Evolutionary conservation across 2,797 vertebrate genomes (phyloP), one percentile per base, ranked within the genome.

Genomic region (Chaetodon trifasciatus): DNA sequence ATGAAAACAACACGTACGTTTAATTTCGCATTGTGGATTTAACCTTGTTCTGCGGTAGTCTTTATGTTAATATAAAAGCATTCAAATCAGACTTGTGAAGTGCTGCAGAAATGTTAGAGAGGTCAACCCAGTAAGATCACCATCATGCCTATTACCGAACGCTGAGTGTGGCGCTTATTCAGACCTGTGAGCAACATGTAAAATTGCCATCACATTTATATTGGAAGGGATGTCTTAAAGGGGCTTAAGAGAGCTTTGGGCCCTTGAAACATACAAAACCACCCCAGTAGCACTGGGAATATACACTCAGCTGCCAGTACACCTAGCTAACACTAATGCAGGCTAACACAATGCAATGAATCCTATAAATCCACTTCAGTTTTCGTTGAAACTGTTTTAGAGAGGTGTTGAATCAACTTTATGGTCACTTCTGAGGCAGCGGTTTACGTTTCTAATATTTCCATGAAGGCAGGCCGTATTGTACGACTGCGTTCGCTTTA

Each of bases 21-120:
- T 67, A 6, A 44, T 50, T 62, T 61, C 5, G 60, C 37, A 69
- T 47, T 74, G 16, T 55, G 37, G 23, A 24, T 56, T 71, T 13
- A 53, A 78, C 16, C 10, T 49, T 62, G 23, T 17, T 40, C n/a
- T 52, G 5, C 39, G 49, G 21, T 37, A 24, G 21, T 37, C 17
- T 35, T 67, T 42, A 24, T 6, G 15, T 66, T 10, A 62, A 55
- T 50, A 3, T 11, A 12, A 37, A 16, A 8, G 13, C 8, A 44
- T 37, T 75, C 35, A 70, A 47, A 74, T 40, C 28, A 8, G 47
- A 70, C 55, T 19, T 35, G 9, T 47, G 52, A 24, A 11, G 52
- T 10, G 9, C 3, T 63, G n/a, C 0, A 1, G 6, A 67, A 62
- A 75, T 46, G 23, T 62, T 46, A 37, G 1, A 16, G 5, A 21